Evolutionary conservation across 2,888 invertebrate species (phyloP).

Genomic region (Synergus umbraculus): DNA sequence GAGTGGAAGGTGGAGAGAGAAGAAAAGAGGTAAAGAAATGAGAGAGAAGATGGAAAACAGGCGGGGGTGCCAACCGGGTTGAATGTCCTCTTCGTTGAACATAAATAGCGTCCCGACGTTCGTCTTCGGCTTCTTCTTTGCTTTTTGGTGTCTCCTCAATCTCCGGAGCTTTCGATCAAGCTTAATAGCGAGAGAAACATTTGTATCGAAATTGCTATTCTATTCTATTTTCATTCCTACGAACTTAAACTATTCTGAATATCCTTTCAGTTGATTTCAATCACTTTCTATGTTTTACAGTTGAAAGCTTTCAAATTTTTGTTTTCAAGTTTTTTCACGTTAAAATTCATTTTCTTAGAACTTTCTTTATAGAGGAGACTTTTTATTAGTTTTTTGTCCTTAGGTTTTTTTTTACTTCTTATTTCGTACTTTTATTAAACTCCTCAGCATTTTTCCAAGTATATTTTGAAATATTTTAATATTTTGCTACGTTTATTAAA

Average conservation of each 20-base stretch:
- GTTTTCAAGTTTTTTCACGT: background rate
- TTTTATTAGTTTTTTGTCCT: no score
- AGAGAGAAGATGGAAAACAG: slow-evolving; percentile 45
- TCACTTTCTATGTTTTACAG: background rate
- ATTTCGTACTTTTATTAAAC: background rate
- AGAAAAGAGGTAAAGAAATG: slow-evolving; percentile 19
- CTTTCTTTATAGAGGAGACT: no score
- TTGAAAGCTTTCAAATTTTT: background rate
- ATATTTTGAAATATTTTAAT: background rate
- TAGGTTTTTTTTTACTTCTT: background rate
- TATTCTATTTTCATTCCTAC: background rate
- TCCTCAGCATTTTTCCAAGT: background rate
- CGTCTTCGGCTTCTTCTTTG: slow-evolving; percentile 47
- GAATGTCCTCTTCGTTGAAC: slow-evolving; percentile 62
- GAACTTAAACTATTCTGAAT: no score
- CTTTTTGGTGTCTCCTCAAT: slow-evolving; percentile 26
- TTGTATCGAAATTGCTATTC: background rate
- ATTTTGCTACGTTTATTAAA: slow-evolving; percentile 14
- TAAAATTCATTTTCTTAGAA: background rate
- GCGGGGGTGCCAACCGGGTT: slow-evolving; percentile 62
- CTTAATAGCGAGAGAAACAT: slow-evolving; percentile 29
- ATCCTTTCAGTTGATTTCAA: no score
- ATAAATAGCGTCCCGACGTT: slow-evolving; percentile 65
- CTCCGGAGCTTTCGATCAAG: slow-evolving; percentile 46
- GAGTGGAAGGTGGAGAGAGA: slow-evolving; percentile 44